These are phyloP conservation scores for Carpatolechia fugitivella DNA, from an alignment of 2,888 invertebrate genomes.

Conservation along the genomic window DNA sequence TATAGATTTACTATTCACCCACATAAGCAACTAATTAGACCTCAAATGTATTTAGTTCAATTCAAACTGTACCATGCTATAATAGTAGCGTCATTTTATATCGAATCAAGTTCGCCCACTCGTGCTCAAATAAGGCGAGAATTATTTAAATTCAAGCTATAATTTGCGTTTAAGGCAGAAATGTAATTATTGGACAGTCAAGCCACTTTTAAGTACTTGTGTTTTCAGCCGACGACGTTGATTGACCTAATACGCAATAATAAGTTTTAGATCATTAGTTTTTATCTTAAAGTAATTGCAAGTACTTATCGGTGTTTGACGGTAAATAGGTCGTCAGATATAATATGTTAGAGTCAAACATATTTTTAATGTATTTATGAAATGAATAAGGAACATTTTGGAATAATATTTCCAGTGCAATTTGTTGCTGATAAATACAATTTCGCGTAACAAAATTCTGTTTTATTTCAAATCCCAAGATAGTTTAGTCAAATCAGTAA, in stretches of 20 bases:
- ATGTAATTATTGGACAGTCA: neutral
- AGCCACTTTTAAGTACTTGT: too few species aligned
- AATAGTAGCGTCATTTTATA: neutral
- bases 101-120: neutral
- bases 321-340: neutral
- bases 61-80: neutral
- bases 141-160: neutral
- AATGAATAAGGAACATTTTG: neutral
- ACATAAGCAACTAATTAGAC: neutral
- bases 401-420: slow-evolving; percentile 27
- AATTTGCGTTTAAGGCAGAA: neutral
- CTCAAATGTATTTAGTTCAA: neutral
- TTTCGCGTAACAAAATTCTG: slow-evolving; percentile 18
- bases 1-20: too few species aligned
- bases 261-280: too few species aligned
- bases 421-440: slow-evolving; percentile 28
- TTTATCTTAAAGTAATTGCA: too few species aligned
- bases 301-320: too few species aligned
- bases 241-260: too few species aligned
- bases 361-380: neutral
- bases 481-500: too few species aligned
- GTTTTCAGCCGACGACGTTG: too few species aligned
- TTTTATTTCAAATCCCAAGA: slow-evolving; percentile 11
- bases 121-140: neutral
- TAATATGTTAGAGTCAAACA: neutral